Percentiles rank a stretch among this genome's conserved stretches.
These are phyloP conservation scores for Cybosia mesomella DNA, from an alignment of 2,888 invertebrate genomes.

Conservation along the genomic window DNA sequence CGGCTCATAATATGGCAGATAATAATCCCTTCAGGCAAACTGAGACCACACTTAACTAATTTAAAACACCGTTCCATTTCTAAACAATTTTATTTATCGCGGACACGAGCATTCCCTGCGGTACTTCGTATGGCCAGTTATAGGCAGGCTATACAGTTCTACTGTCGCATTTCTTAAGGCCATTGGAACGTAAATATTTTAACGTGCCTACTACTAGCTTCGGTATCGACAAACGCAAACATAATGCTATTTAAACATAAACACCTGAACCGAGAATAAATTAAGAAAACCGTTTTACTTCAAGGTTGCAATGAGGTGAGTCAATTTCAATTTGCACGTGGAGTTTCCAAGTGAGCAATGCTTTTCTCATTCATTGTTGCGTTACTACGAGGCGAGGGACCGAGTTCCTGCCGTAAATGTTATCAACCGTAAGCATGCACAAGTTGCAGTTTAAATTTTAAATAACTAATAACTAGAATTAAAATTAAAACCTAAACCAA, in stretches of 20 bases:
- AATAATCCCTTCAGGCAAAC: constrained; percentile 13
- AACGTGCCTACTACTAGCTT: constrained; percentile 64
- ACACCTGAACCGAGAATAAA: constrained; percentile 37
- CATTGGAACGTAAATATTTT: constrained; percentile 68
- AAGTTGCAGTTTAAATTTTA: no score
- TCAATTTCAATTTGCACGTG: constrained; percentile 15
- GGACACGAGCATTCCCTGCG: constrained; percentile 15
- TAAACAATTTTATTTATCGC: constrained; percentile 10
- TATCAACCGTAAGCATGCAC: background rate
- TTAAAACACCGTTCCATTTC: constrained; percentile 21
- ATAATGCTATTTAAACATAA: constrained; percentile 43
- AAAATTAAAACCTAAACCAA: constrained; percentile 64
- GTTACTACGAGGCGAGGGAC: background rate
- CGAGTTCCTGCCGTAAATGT: background rate
- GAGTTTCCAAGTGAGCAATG: background rate
- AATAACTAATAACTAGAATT: constrained; percentile 30
- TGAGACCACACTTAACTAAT: constrained; percentile 41
- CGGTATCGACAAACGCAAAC: constrained; percentile 48
- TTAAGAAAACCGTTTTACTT: constrained; percentile 29
- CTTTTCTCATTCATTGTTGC: background rate
- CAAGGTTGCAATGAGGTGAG: constrained; percentile 28
- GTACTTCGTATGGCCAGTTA: constrained; percentile 22
- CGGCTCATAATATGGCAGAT: constrained; percentile 3
- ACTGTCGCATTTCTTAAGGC: constrained; percentile 48
- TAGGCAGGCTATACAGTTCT: constrained; percentile 17